These are phyloP conservation scores for Melitaea cinxia DNA, from an alignment of 1,140 invertebrate genomes.

Conservation along the genomic window DNA sequence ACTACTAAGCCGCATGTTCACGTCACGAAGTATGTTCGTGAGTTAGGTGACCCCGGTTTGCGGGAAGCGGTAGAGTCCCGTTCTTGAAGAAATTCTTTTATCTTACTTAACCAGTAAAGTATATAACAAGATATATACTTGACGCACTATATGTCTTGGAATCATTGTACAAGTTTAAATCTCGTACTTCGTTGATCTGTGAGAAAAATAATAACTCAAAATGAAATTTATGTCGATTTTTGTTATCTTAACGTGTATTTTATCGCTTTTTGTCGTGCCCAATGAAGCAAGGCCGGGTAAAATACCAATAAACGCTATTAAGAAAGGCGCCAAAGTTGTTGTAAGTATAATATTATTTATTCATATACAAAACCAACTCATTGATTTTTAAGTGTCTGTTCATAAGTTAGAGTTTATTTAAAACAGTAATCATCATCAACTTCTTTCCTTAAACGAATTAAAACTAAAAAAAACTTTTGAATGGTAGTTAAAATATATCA, in stretches of 20 bases:
- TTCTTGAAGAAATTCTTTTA: neutral
- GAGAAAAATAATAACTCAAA: conserved; percentile 4
- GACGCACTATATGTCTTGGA: neutral
- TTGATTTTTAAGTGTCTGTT: no score
- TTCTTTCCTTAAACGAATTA: no score
- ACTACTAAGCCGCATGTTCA: neutral
- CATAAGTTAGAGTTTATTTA: no score
- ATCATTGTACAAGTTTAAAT: neutral
- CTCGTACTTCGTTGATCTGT: neutral
- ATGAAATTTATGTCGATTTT: conserved; percentile 39
- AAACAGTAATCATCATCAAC: no score
- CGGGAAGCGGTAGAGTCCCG: conserved; percentile 30
- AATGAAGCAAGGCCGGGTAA: conserved; percentile 37
- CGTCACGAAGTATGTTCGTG: conserved; percentile 14
- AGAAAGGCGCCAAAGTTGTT: conserved; percentile 44
- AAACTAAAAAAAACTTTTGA: no score
- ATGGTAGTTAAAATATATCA: no score
- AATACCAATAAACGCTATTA: conserved; percentile 41
- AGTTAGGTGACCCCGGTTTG: conserved; percentile 1
- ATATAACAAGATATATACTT: no score
- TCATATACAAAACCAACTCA: conserved; percentile 8
- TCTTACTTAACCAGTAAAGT: conserved; percentile 12
- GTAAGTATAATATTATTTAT: conserved; percentile 39
- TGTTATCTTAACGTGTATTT: conserved; percentile 30
- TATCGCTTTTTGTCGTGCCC: conserved; percentile 29